phyloP scores from a whole-genome alignment of 2,113 vertebrate genomes.

The Holacanthus passer region DNA sequence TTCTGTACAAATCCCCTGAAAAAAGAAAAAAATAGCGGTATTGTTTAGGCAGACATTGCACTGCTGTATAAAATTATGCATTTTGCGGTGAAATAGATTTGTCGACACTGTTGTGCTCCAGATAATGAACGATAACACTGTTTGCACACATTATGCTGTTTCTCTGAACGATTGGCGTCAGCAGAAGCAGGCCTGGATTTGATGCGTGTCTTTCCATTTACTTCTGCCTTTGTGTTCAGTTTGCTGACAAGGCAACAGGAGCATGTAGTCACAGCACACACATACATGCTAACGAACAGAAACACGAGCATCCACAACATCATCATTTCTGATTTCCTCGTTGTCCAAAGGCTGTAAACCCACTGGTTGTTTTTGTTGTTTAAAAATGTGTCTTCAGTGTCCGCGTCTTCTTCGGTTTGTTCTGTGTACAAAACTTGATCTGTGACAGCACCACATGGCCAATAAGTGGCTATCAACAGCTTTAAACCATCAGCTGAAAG shows the following conservation, averaged over 20 bases:
- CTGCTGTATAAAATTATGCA: constrained; percentile 33
- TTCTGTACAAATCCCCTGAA: constrained; percentile 19
- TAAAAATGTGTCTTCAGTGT: constrained; percentile 29
- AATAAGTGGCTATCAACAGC: constrained; percentile 27
- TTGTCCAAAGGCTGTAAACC: constrained; percentile 38
- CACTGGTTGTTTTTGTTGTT: constrained; percentile 24
- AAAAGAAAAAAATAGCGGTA: constrained; percentile 20
- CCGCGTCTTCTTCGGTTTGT: constrained; percentile 23
- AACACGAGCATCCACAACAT: not conserved
- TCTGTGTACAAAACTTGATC: not conserved
- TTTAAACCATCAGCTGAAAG: constrained; percentile 54
- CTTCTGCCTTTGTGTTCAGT: constrained; percentile 62
- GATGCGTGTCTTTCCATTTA: constrained; percentile 49
- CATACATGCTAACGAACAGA: constrained; percentile 11
- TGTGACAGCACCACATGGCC: constrained; percentile 29
- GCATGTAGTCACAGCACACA: not conserved
- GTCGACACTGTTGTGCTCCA: constrained; percentile 52
- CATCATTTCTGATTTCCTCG: constrained; percentile 28
- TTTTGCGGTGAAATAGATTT: constrained; percentile 54
- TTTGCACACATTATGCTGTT: constrained; percentile 58
- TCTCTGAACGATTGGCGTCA: constrained; percentile 61
- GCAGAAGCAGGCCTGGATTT: constrained; percentile 46
- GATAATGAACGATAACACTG: constrained; percentile 68
- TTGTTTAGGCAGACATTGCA: constrained; percentile 40
- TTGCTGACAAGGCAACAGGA: constrained; percentile 57